These are phyloP conservation scores for Apamea anceps DNA, from an alignment of 2,888 invertebrate species.

Conservation along the genomic window DNA sequence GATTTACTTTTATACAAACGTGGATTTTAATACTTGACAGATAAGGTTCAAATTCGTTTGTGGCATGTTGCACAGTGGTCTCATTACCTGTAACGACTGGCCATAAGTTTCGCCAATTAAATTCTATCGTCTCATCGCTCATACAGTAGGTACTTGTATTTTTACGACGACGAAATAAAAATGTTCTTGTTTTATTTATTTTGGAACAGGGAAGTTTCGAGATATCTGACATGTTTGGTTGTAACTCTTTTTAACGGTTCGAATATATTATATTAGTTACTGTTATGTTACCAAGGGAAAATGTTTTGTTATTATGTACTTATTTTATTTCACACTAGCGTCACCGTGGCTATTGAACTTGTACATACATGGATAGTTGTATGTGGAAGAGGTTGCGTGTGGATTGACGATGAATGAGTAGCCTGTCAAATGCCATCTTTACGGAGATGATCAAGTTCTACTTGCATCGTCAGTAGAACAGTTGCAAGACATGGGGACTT, in stretches of 20 bases:
- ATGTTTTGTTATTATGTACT: slow-evolving; percentile 1
- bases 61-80: slow-evolving; percentile 57
- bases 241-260: slow-evolving; percentile 26
- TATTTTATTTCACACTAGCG: too few relatives aligned
- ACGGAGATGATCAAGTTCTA: too few relatives aligned
- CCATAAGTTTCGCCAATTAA: slow-evolving; percentile 78
- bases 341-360: too few relatives aligned
- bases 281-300: background rate
- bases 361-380: too few relatives aligned
- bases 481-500: too few relatives aligned
- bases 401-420: too few relatives aligned
- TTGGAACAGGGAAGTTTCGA: slow-evolving; percentile 26
- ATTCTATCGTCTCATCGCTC: slow-evolving; percentile 76
- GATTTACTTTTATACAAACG: slow-evolving; percentile 40
- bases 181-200: slow-evolving; percentile 34
- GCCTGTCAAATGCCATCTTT: too few relatives aligned
- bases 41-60: slow-evolving; percentile 65
- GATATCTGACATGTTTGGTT: slow-evolving; percentile 19
- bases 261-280: slow-evolving; percentile 4
- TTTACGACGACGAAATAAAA: slow-evolving; percentile 72
- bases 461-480: too few relatives aligned
- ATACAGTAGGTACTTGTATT: slow-evolving; percentile 70
- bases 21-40: slow-evolving; percentile 45
- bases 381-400: too few relatives aligned
- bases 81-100: slow-evolving; percentile 78